These are phyloP conservation scores for Marronus borbonicus DNA, from an alignment of 2,888 invertebrate genomes.

Conservation along the genomic window DNA sequence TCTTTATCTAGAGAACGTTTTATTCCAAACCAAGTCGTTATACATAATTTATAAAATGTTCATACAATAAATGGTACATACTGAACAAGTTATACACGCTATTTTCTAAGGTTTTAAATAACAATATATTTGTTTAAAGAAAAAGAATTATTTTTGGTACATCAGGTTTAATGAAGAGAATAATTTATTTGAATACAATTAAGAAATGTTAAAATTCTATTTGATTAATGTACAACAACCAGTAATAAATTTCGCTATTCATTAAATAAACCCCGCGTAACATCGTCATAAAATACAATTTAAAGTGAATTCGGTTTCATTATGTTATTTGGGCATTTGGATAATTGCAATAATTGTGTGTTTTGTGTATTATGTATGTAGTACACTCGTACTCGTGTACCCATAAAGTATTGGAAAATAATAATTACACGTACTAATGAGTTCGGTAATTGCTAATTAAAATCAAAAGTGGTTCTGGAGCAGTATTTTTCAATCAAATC, in stretches of 20 bases:
- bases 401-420: constrained; percentile 43
- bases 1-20: constrained; percentile 5
- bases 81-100: too few relatives aligned
- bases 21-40: too few relatives aligned
- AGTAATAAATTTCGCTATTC: neutral
- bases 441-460: constrained; percentile 50
- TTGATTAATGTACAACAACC: neutral
- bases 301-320: constrained; percentile 9
- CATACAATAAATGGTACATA: too few relatives aligned
- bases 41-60: too few relatives aligned
- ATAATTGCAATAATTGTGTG: constrained; percentile 20
- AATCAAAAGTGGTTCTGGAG: constrained; percentile 20
- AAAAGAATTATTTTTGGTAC: too few relatives aligned
- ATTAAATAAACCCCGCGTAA: neutral
- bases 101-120: too few relatives aligned
- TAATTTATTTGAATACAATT: neutral
- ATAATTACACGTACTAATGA: constrained; percentile 42
- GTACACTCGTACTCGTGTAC: constrained; percentile 20
- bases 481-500: constrained; percentile 45
- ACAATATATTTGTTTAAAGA: too few relatives aligned
- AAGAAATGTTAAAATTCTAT: neutral
- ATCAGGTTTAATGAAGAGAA: too few relatives aligned
- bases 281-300: constrained; percentile 1
- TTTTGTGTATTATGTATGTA: constrained; percentile 7
- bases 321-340: neutral